Base-by-base conservation (phyloP, 2,113 vertebrate species). In the Sitta europaea region DNA sequence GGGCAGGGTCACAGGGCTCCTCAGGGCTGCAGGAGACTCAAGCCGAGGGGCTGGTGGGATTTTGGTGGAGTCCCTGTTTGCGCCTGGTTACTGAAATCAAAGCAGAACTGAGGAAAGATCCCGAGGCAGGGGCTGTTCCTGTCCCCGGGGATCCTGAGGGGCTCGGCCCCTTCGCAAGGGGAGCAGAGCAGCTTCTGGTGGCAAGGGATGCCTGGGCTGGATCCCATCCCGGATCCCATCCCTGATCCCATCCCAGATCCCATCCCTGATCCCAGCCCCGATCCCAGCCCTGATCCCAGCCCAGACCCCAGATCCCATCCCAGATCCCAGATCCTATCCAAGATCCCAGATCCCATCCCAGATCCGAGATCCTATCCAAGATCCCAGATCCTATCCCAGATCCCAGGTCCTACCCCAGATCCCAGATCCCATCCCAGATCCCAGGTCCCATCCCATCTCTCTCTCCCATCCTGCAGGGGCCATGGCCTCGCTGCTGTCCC, bases 401-500 rank as follows among this genome's bases (percentile, higher is more conserved):
- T 15, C 14, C 42, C 42, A 12, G 16, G 16, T 42, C 42, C 42
- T 15, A 28, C 24, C 20, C 42, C 5, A 0, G 70, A n/a, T 55
- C 38, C 68, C 36, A 19, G 33, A 35, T 13, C 11, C 42, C 11
- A n/a, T n/a, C n/a, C n/a, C n/a, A n/a, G n/a, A n/a, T n/a, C n/a
- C n/a, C n/a, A n/a, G n/a, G n/a, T n/a, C n/a, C n/a, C n/a, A n/a
- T 55, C 36, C 31, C 12, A n/a, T n/a, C n/a, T n/a, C n/a, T n/a
- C 42, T 6, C 11, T 57, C 55, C 65, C 33, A 23, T 43, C 54
- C 55, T 42, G 10, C 83, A 89, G n/a, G 96, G 14, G 96, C 98
- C 97, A 99, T 99, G 99, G 98, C 99, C 12, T 99, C 99, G 1
- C 94, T 98, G 91, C 98, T 99, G 97, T 98, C 99, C 1, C 97